Percentiles rank a stretch among this genome's conserved stretches.
These are phyloP conservation scores for Eledona agricola DNA, from an alignment of 2,888 invertebrate genomes.

Conservation along the genomic window DNA sequence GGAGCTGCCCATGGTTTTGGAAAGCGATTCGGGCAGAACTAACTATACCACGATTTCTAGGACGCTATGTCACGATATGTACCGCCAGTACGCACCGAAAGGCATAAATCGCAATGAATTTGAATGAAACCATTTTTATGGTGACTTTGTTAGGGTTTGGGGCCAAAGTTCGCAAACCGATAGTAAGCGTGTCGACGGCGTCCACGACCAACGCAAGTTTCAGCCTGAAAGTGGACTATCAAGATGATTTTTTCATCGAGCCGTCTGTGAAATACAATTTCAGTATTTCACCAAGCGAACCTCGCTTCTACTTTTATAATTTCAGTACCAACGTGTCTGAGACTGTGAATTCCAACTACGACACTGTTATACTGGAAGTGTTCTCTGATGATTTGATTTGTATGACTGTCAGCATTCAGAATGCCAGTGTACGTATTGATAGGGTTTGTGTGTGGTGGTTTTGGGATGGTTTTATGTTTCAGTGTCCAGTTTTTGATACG, in stretches of 20 bases:
- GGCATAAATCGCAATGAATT: neutral
- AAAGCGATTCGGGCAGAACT: constrained; percentile 59
- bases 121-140: constrained; percentile 2
- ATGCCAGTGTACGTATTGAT: constrained; percentile 69
- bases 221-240: constrained; percentile 67
- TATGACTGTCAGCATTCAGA: constrained; percentile 82
- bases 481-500: constrained; percentile 89
- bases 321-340: constrained; percentile 54
- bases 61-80: constrained; percentile 69
- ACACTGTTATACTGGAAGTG: constrained; percentile 69
- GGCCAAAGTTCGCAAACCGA: constrained; percentile 43
- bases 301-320: constrained; percentile 66
- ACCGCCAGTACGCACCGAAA: constrained; percentile 7
- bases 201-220: constrained; percentile 69
- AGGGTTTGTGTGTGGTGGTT: constrained; percentile 5
- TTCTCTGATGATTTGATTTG: constrained; percentile 73
- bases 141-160: constrained; percentile 2
- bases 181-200: constrained; percentile 64
- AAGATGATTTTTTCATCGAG: constrained; percentile 68
- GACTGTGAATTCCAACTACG: constrained; percentile 46
- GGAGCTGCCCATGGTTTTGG: constrained; percentile 77
- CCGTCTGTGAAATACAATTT: constrained; percentile 60
- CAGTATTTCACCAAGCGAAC: constrained; percentile 60
- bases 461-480: constrained; percentile 50
- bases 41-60: constrained; percentile 68